phyloP scores from a whole-genome alignment of 1,140 invertebrate species.

The Dendrolimus punctatus region DNA sequence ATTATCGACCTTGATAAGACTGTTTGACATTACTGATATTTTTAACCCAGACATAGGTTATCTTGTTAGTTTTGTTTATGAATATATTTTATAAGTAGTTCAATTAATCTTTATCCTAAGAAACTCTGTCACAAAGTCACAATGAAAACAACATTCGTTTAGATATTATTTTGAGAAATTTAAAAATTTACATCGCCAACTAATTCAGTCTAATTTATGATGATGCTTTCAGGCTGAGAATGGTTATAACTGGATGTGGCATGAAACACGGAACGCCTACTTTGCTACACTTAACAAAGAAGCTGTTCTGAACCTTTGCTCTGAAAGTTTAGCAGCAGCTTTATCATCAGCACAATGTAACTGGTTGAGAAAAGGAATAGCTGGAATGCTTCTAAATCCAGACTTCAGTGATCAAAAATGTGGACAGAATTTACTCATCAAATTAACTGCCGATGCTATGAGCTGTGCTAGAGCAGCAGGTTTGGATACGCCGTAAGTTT shows the following conservation, averaged over 20 bases:
- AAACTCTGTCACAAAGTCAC: too few species aligned
- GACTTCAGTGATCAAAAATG: conserved; percentile 37
- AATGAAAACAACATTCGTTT: too few species aligned
- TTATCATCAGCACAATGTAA: conserved; percentile 37
- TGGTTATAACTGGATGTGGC: conserved; percentile 37
- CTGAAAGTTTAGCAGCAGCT: conserved; percentile 26
- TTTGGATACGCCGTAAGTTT: conserved; percentile 44
- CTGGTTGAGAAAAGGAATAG: conserved; percentile 45
- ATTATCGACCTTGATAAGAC: too few species aligned
- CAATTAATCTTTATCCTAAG: too few species aligned
- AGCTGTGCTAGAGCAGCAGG: conserved; percentile 36
- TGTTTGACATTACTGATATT: too few species aligned
- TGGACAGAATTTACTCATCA: conserved; percentile 34
- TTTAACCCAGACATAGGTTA: too few species aligned
- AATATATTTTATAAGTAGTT: too few species aligned
- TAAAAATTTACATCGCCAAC: too few species aligned
- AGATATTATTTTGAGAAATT: too few species aligned
- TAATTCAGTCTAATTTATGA: too few species aligned
- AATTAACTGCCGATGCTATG: conserved; percentile 31
- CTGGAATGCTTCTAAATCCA: conserved; percentile 40
- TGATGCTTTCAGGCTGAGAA: conserved; percentile 16
- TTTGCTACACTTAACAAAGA: conserved; percentile 31
- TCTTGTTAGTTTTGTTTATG: too few species aligned
- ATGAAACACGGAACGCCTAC: conserved; percentile 32
- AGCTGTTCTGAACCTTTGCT: conserved; percentile 48